A percentile compares a stretch with the other conserved stretches of the same genome.
These are phyloP conservation scores for Latrodectus hesperus DNA, from an alignment of 2,888 invertebrate genomes.

Conservation along the genomic window DNA sequence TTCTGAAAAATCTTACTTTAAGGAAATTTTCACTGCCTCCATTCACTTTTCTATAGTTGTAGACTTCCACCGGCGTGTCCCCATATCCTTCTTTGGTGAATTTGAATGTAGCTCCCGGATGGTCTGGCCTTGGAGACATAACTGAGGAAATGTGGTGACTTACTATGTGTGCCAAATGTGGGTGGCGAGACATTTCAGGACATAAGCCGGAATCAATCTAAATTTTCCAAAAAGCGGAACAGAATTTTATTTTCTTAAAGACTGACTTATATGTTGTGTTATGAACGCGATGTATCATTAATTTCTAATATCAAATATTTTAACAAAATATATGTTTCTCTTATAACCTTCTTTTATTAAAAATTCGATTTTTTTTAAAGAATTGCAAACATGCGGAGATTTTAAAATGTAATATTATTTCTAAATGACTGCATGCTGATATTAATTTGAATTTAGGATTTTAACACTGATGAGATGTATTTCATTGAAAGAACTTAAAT, in stretches of 20 bases:
- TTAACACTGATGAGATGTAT: too few species aligned
- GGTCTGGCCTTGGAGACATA: slow-evolving; percentile 72
- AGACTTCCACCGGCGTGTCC: slow-evolving; percentile 75
- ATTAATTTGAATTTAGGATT: too few species aligned
- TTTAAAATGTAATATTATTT: too few species aligned
- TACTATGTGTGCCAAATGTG: slow-evolving; percentile 57
- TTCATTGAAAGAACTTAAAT: too few species aligned
- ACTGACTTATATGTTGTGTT: not conserved
- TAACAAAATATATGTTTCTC: too few species aligned
- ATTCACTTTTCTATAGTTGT: slow-evolving; percentile 72
- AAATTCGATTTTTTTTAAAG: too few species aligned
- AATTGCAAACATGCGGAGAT: too few species aligned
- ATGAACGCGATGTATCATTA: too few species aligned
- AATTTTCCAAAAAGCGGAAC: not conserved
- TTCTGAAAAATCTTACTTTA: slow-evolving; percentile 38
- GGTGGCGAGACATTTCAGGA: slow-evolving; percentile 40
- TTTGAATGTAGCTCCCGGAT: slow-evolving; percentile 73
- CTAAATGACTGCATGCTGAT: too few species aligned
- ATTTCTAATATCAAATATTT: too few species aligned
- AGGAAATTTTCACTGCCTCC: slow-evolving; percentile 49
- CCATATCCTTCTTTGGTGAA: slow-evolving; percentile 75
- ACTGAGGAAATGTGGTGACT: slow-evolving; percentile 71
- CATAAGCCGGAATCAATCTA: slow-evolving; percentile 54
- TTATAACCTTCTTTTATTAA: too few species aligned
- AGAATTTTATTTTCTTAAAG: not conserved